Base-by-base conservation (phyloP, 2,113 vertebrate species). In the Pteropus alecto region DNA sequence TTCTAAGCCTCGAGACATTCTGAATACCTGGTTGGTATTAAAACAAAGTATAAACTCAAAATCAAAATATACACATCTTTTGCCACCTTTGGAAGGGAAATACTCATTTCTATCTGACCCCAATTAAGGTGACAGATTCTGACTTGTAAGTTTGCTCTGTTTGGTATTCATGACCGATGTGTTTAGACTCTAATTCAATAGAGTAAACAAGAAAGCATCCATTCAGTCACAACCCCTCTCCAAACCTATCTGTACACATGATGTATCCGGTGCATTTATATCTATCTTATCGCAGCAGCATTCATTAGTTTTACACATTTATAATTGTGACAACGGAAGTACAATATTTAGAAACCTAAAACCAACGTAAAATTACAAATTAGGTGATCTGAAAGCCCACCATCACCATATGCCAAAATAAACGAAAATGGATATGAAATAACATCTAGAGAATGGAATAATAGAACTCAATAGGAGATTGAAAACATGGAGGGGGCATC, bases 141-240 rank as follows among this genome's bases (percentile, higher is more conserved):
- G 87, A 82, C 92, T 97, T 88, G 92, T 0, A 3, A 71, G 93
- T 93, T 63, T 86, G 28, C 48, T 97, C 77, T 97, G 74, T 88
- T 96, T 97, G 82, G 76, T 84, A 81, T 78, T 97, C 90, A 96
- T 65, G 93, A 96, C 93, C 82, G 95, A 96, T 9, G 81, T 90
- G n/a, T 77, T 97, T 74, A n/a, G 73, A 87, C 65, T 97, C 93
- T 71, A 92, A 81, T 84, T 73, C 88, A 94, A 94, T 61, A 87
- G 67, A 78, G 24, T 79, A 90, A 96, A 92, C 54, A 87, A 83
- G 73, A 79, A 96, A 94, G 74, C 88, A 63, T 78, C 84, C 48
- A 1, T 93, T 96, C 65, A 35, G 54, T 54, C 13, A 46, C 41
- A 83, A 24, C 76, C 63, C 54, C 63, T 74, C 63, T 46, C 90